Evolutionary conservation across 2,113 vertebrate species (phyloP), one percentile per base, ranked within the genome.

Genomic region (Abramis brama): DNA sequence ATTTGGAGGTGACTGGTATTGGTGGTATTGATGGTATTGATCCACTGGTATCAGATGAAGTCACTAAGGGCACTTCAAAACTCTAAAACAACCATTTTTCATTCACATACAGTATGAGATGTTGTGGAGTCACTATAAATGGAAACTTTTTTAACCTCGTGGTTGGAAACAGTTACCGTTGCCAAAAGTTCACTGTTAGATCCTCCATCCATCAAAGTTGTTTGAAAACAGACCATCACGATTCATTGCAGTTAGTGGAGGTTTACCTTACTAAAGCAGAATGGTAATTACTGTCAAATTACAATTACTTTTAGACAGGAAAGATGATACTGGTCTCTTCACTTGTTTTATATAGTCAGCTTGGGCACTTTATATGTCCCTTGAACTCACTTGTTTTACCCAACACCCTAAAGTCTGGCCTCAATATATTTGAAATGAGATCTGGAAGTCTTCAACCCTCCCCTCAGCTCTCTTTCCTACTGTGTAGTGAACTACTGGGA

Each of bases 161-260:
- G 50, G 74, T 27, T 87, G 84, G 81, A 88, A 86, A 86, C 27
- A 5, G 21, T 77, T 62, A 86, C 33, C 60, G 23, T 84, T 85
- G 83, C 85, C 85, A 81, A 30, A 45, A 59, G 60, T 55, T 66
- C n/a, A 59, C 45, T 12, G 73, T 76, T 57, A 57, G 71, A 60
- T 78, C 50, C 33, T 68, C 60, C 47, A 39, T 68, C 50, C 52
- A 76, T 39, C 43, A 62, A 83, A 84, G 59, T 79, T 80, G 57
- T 89, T 77, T 79, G 78, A 66, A 82, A 89, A 86, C 74, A 89
- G 87, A 87, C 79, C 85, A 85, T 86, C 87, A 79, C 11, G 2
- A 80, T 84, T 59, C 60, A 85, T 87, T 87, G 84, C 79, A 85
- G 64, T 82, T 79, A 78, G 76, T 66, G 47, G 70, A 76, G 47